Evolutionary conservation across 2,113 vertebrate genomes (phyloP), one percentile per base, ranked within the genome.

Genomic region (Monarcha castaneiventris): DNA sequence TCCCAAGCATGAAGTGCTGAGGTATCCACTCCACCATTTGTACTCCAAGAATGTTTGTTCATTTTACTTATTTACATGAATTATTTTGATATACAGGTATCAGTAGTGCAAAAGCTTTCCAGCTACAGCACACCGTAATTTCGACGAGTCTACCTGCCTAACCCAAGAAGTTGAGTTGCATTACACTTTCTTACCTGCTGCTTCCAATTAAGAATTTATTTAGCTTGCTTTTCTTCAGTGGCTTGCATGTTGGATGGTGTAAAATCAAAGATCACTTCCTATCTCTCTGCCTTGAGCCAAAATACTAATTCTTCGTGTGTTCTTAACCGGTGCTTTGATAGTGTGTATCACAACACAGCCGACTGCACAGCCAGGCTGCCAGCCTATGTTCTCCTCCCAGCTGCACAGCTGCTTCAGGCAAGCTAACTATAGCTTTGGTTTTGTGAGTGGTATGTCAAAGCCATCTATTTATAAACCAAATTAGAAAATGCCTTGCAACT

Each of bases 401-500:
- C 94, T 90, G 92, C 16, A 2, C 87, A 80, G 88, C 92, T 96
- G 94, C 93, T 84, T 89, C 75, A 72, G 87, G 93, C 84, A 81
- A 92, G 55, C 85, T 90, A 93, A 93, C 78, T 86, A 91, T 88
- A 96, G 93, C 94, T 88, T 95, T 91, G 79, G 55, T 94, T 94
- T 93, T 90, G 77, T 87, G 90, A 96, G 79, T 86, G 64, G 27
- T 76, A 32, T 95, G 79, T 96, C 93, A 96, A 84, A 96, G 46
- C 85, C 41, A 61, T 86, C 92, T 97, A 86, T 96, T 97, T 95
- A 93, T 96, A 95, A 95, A 86, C 48, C 79, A 89, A 92, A 93
- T 92, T 77, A 78, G 72, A 96, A 96, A 93, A 88, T 92, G 88
- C 79, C 73, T 91, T 54, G 86, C 39, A 94, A 96, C 85, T 35